Evolutionary conservation across 1,140 invertebrate genomes (phyloP), one percentile per base, ranked within the genome.

Genomic region (Zaprionus camerounensis): DNA sequence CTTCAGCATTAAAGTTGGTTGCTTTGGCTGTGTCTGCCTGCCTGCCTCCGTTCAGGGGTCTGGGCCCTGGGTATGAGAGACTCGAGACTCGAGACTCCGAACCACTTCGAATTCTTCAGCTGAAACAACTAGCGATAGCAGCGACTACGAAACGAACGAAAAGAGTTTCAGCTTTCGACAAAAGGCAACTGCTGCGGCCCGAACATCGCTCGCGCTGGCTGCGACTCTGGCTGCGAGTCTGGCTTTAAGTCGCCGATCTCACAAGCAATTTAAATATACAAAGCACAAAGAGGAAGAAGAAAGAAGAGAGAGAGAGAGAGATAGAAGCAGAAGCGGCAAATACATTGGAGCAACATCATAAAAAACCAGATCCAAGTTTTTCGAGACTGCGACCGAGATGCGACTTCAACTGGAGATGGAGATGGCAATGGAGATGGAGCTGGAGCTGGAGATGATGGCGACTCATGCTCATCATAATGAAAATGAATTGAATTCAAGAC

Each of bases 401-500:
- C 31, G 75, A 71, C 76, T 66, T 77, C 70, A 74, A 61, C 68
- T 59, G 44, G 49, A 36, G 31, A 20, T 49, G 76, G 71, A 51
- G 22, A 56, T 36, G 46, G 46, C 44, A 15, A 44, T n/a, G 38
- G 57, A 58, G 65, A 56, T 49, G 34, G 62, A 67, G 41, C n/a
- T 44, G 41, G 6, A 17, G 59, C n/a, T 46, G 41, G 6, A 17
- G 59, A 49, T 44, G 34, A 38, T 34, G 36, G 38, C 49, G 51
- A 69, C 68, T 77, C 58, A 65, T 66, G 74, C 84, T 87, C 81
- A 87, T 88, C 84, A 87, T 87, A 87, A 87, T 87, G 83, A 87
- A 87, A 87, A 83, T 83, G 84, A 87, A 84, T 87, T 87, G 84
- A 88, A 87, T 87, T 82, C 73, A 82, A 87, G 81, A 81, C 76